Evolutionary conservation across 2,113 vertebrate species (phyloP), one percentile per base, ranked within the genome.

Genomic region (Gorsachius goisagi): DNA sequence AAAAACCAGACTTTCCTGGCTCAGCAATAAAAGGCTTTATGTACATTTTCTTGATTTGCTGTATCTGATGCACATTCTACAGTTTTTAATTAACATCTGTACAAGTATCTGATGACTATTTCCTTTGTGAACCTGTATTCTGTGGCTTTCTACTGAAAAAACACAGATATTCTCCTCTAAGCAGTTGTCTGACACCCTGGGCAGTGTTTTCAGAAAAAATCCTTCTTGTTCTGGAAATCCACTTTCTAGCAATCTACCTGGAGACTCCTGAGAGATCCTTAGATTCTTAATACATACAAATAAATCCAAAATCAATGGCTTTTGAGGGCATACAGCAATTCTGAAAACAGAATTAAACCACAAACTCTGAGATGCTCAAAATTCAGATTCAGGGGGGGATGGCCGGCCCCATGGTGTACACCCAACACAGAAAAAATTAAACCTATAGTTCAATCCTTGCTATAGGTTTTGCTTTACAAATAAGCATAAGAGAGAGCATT

Each of bases 351-450:
- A 77, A 12, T 41, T 5, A 78, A 95, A 85, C 41, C 50, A 53
- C 47, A 45, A 67, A 77, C 28, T 37, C 20, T 4, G 11, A 58
- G 9, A 33, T 44, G 13, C 18, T 44, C 12, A 88, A 66, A 95
- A 84, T 71, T 11, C 14, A 50, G 14, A 7, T 3, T 2, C 5
- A 15, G 41, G 41, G 3, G 7, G 10, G 6, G 4, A 11, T 18
- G 11, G 2, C 8, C 13, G 35, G 10, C 35, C 11, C 45, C 4
- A 0, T 35, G 26, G 5, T 58, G 3, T 58, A 45, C 10, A 35
- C 1, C 11, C 22, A 63, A 15, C 11, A 24, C 13, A 56, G 9
- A 44, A 53, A 15, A 79, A 68, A 41, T 23, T 33, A 85, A 75
- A 90, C 23, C 27, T 85, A 44, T 27, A 73, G 26, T 32, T 75